phyloP scores from a whole-genome alignment of 2,113 vertebrate species.

The Hylia prasina region DNA sequence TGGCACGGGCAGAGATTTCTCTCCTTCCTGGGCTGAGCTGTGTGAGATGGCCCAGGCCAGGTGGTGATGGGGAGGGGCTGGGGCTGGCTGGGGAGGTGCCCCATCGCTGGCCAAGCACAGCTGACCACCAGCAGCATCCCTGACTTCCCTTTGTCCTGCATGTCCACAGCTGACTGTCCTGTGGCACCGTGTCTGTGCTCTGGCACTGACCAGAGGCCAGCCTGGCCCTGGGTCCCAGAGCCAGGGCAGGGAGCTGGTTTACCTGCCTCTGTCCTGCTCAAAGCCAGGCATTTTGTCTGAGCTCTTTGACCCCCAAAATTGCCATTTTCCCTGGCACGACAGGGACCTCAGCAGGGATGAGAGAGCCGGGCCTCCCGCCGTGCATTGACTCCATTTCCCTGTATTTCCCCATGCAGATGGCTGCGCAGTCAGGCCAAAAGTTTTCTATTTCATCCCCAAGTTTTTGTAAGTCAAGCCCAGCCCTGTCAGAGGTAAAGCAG shows the following conservation, averaged over 20 bases:
- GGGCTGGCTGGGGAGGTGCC: background rate
- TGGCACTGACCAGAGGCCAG: background rate
- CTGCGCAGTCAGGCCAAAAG: slow-evolving; percentile 83
- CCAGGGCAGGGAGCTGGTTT: background rate
- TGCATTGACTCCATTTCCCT: slow-evolving; percentile 39
- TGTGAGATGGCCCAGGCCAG: background rate
- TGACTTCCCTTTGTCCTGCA: background rate
- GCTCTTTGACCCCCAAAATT: background rate
- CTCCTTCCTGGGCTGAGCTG: background rate
- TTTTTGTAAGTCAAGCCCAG: slow-evolving; percentile 85
- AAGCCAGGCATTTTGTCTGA: background rate
- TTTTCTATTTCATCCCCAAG: slow-evolving; percentile 80
- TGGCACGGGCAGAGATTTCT: background rate
- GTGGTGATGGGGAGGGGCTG: background rate
- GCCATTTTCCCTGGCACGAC: background rate
- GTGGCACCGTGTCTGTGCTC: background rate
- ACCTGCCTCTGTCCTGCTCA: background rate
- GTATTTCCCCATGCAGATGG: slow-evolving; percentile 82
- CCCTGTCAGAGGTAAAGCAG: slow-evolving; percentile 85
- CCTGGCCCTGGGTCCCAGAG: background rate
- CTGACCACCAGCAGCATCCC: background rate
- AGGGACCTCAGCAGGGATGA: background rate
- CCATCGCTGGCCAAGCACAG: background rate
- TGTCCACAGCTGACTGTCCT: accelerated
- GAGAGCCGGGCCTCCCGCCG: accelerated